Conservation (phyloP, 2,113 vertebrate genomes). For the Grammatotria lemairii region DNA sequence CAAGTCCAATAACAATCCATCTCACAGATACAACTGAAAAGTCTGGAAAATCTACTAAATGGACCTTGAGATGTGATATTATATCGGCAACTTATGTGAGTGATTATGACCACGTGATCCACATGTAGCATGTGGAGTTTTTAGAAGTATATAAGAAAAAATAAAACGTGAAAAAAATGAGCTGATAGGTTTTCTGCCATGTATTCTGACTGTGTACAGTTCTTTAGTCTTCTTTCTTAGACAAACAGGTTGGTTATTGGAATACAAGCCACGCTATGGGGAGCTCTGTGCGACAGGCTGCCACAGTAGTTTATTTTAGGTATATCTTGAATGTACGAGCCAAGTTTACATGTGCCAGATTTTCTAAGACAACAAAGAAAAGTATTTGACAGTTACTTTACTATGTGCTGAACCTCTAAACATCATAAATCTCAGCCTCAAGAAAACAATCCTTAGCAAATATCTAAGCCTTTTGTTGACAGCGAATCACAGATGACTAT, state of each 20-base stretch:
- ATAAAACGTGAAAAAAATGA: not conserved
- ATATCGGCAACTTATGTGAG: not conserved
- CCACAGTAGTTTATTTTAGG: not conserved
- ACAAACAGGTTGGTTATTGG: not conserved
- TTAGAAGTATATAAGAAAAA: not conserved
- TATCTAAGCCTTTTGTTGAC: not conserved
- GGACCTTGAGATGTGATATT: not conserved
- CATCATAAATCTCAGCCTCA: not conserved
- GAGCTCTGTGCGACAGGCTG: not conserved
- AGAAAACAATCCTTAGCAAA: not conserved
- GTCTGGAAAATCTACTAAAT: not conserved
- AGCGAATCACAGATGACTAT: not conserved
- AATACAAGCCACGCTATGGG: rapidly evolving
- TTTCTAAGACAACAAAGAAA: not conserved
- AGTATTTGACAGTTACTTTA: not conserved
- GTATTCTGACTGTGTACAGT: not conserved
- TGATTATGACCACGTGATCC: not conserved
- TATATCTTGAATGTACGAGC: not conserved
- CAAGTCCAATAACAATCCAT: not conserved
- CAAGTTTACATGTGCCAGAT: not conserved
- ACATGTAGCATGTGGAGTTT: not conserved
- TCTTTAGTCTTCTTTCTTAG: not conserved
- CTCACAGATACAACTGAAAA: not conserved
- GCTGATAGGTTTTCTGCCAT: not conserved
- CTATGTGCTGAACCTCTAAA: not conserved